Evolutionary conservation across 2,888 invertebrate genomes (phyloP).

Genomic region (Lymantria dispar): DNA sequence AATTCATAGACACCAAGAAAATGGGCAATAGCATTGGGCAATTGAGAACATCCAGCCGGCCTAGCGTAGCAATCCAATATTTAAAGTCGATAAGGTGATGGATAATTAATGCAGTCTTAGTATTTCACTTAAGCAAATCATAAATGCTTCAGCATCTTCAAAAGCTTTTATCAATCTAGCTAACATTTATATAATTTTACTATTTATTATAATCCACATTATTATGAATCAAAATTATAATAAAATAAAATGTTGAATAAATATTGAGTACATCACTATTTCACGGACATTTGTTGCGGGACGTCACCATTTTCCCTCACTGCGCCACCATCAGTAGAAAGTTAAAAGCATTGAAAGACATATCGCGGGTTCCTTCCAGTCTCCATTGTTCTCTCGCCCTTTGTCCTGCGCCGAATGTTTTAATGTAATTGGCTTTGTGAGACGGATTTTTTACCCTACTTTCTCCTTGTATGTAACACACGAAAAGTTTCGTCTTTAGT

Average conservation of each 20-base stretch:
- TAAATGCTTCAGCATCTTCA: too few species aligned
- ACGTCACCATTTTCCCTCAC: constrained; percentile 76
- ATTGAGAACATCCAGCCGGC: too few species aligned
- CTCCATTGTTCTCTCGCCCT: constrained; percentile 78
- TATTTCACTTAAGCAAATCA: too few species aligned
- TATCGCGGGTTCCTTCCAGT: constrained; percentile 75
- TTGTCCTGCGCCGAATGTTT: constrained; percentile 78
- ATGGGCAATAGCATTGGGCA: too few species aligned
- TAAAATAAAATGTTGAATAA: background rate
- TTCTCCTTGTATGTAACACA: constrained; percentile 37
- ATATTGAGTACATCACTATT: constrained; percentile 50
- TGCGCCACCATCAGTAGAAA: constrained; percentile 75
- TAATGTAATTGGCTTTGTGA: constrained; percentile 82
- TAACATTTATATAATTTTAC: too few species aligned
- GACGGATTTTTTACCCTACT: constrained; percentile 60
- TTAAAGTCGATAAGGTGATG: too few species aligned
- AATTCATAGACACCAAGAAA: too few species aligned
- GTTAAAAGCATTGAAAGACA: constrained; percentile 83
- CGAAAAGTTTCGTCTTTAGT: constrained; percentile 40
- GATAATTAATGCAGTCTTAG: too few species aligned
- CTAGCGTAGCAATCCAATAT: too few species aligned
- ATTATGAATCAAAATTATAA: too few species aligned
- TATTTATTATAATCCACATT: too few species aligned
- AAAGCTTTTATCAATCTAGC: too few species aligned
- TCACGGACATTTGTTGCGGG: constrained; percentile 76